Evolutionary conservation across 2,888 invertebrate genomes (phyloP), one percentile per base, ranked within the genome.

Genomic region (Euphydryas editha): DNA sequence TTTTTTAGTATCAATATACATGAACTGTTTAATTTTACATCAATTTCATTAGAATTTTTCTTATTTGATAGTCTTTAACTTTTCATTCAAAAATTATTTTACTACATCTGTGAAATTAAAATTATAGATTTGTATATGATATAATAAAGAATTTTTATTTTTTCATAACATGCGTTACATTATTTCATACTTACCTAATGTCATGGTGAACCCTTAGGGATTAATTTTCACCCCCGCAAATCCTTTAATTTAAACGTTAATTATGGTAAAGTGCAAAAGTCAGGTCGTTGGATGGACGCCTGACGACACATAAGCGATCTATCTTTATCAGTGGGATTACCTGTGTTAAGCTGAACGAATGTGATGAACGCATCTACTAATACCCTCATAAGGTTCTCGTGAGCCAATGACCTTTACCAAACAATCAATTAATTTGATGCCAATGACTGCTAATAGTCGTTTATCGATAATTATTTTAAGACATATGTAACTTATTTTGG

Each of bases 381-480:
- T 73, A 78, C 78, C 78, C 78, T 80, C 77, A 80, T 80, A 81
- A 82, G 78, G 36, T 30, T 77, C 73, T 79, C 73, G 56, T 73
- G 75, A 51, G 51, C 36, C 42, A 51, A 59, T 57, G 56, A 56
- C 62, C 30, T n/a, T 62, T n/a, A n/a, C n/a, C n/a, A n/a, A 54
- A 62, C 42, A 42, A 20, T n/a, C 5, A 18, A 44, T 17, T n/a
- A 44, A 17, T 47, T 20, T 47, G 15, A 44, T 44, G 5, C 42
- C 42, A 44, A 44, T 44, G n/a, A n/a, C n/a, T n/a, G n/a, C n/a
- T n/a, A n/a, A n/a, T n/a, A n/a, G n/a, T n/a, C n/a, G n/a, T 30
- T 2, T 30, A 30, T 30, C 6, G 30, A 30, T 30, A 30, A 30
- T 30, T 30, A 30, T 7, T 30, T 2, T 30, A 30, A 30, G 30